phyloP scores from a whole-genome alignment of 2,888 invertebrate genomes.

The Eristalis pertinax region DNA sequence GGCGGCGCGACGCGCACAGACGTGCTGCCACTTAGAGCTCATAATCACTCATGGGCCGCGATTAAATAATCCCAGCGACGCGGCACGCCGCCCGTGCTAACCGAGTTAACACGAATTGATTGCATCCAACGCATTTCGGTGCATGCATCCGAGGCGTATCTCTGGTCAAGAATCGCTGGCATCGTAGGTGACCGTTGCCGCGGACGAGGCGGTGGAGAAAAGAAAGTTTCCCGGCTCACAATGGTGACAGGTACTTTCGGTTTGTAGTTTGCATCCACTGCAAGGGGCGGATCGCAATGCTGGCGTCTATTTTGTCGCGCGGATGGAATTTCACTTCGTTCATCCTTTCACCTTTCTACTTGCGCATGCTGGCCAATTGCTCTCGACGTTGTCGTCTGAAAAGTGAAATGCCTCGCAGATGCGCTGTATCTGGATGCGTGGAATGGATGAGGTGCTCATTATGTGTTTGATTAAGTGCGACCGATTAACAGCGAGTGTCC shows the following conservation, averaged over 20 bases:
- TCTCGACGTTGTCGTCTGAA: neutral
- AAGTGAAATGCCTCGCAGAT: constrained; percentile 29
- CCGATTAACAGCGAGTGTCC: constrained; percentile 26
- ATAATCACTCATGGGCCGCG: constrained; percentile 55
- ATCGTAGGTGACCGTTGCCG: constrained; percentile 42
- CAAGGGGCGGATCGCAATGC: neutral
- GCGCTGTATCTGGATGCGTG: neutral
- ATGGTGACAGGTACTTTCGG: constrained; percentile 37
- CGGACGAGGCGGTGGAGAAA: constrained; percentile 25
- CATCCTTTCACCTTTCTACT: constrained; percentile 70
- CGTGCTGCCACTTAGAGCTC: constrained; percentile 13
- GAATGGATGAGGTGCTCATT: constrained; percentile 23
- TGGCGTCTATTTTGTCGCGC: constrained; percentile 27
- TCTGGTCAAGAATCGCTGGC: constrained; percentile 13
- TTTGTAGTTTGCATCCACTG: constrained; percentile 10
- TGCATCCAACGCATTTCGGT: constrained; percentile 44
- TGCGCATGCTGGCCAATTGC: constrained; percentile 26
- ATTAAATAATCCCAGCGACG: constrained; percentile 52
- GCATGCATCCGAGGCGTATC: neutral
- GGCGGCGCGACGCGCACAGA: neutral
- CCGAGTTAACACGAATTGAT: constrained; percentile 44
- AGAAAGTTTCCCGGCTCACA: constrained; percentile 54
- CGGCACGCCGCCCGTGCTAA: neutral
- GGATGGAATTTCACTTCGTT: constrained; percentile 62
- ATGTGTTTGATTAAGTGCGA: constrained; percentile 40